These are phyloP conservation scores for Dromius quadrimaculatus DNA, from an alignment of 2,888 invertebrate genomes.

Conservation along the genomic window DNA sequence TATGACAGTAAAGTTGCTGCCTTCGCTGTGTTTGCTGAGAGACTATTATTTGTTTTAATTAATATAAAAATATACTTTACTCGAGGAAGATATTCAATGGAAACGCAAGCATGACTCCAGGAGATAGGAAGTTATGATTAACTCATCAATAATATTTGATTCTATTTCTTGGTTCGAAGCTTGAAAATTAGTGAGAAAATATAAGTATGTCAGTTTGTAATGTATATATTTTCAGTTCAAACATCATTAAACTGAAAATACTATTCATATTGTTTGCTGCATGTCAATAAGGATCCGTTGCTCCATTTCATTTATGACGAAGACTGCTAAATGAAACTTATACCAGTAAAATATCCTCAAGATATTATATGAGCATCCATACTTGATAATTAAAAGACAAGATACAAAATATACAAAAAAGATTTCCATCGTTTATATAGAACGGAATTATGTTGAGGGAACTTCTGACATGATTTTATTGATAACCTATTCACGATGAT, in stretches of 20 bases:
- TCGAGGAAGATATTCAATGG: no score
- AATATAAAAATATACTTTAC: no score
- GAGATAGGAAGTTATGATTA: no score
- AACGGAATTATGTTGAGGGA: neutral
- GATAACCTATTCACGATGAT: constrained; percentile 6
- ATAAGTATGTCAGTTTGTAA: constrained; percentile 3
- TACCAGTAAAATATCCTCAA: neutral
- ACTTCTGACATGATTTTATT: constrained; percentile 32
- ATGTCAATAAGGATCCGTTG: constrained; percentile 28
- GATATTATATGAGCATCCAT: constrained; percentile 10
- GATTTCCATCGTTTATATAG: neutral
- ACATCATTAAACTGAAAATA: neutral
- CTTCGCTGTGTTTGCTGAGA: no score
- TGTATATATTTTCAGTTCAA: constrained; percentile 3
- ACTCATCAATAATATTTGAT: no score
- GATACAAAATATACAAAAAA: constrained; percentile 9
- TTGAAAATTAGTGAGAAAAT: no score
- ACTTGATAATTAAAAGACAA: constrained; percentile 17
- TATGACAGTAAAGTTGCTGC: no score
- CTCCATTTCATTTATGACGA: constrained; percentile 9
- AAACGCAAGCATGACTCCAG: no score
- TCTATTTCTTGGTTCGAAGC: no score
- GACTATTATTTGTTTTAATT: no score
- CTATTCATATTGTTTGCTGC: constrained; percentile 2
- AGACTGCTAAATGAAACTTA: constrained; percentile 19